Evolutionary conservation across 2,888 invertebrate species (phyloP).

Genomic region (Heliconius cydno): DNA sequence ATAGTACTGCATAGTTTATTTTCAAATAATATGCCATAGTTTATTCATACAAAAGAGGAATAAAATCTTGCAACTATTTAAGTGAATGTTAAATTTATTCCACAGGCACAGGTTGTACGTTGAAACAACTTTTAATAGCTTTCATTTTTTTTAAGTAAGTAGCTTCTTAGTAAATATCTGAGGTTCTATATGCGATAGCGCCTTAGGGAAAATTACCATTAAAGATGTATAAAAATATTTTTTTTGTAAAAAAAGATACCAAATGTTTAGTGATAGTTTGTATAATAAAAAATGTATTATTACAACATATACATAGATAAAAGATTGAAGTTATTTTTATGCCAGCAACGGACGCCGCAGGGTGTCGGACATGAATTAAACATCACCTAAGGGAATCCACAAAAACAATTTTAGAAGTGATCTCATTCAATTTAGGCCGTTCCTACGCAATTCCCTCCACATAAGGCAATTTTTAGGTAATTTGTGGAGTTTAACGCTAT

Average conservation of each 20-base stretch:
- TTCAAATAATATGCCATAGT: background rate
- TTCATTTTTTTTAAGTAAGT: too few relatives aligned
- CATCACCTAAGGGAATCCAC: conserved; percentile 61
- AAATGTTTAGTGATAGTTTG: too few relatives aligned
- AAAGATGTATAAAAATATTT: background rate
- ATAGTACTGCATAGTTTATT: background rate
- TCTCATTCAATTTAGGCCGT: conserved; percentile 53
- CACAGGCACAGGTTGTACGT: conserved; percentile 6
- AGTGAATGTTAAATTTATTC: conserved; percentile 21
- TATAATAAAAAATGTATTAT: background rate
- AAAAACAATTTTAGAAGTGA: conserved; percentile 57
- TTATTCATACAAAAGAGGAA: background rate
- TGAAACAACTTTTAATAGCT: background rate
- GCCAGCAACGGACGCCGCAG: conserved; percentile 61
- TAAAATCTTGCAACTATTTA: conserved; percentile 9
- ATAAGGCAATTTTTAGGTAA: conserved; percentile 45
- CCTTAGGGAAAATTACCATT: too few relatives aligned
- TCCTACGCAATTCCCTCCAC: conserved; percentile 49
- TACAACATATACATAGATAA: conserved; percentile 41
- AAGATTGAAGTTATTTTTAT: conserved; percentile 68
- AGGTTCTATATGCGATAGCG: too few relatives aligned
- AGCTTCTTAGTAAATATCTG: too few relatives aligned
- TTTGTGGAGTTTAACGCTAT: conserved; percentile 43
- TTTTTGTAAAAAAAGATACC: background rate
- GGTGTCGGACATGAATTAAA: conserved; percentile 73